Conservation (phyloP, 2,797 vertebrate species). For the Sphenodon punctatus region DNA sequence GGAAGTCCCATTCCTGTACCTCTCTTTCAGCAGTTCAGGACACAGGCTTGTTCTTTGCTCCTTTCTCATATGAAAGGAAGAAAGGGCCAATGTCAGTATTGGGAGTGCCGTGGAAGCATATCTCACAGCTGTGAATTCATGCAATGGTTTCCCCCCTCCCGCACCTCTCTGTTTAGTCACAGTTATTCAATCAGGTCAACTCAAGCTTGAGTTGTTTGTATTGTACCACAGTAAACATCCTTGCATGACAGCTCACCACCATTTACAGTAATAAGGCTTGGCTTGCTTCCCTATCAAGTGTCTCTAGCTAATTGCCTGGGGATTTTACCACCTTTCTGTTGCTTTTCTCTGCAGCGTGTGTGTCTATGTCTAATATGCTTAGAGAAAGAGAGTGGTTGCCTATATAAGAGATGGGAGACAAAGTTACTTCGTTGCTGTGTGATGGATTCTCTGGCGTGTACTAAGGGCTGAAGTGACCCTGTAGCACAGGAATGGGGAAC, state of each 20-base stretch:
- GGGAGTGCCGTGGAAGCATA: neutral
- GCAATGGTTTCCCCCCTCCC: too few relatives aligned
- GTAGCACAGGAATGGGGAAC: too few relatives aligned
- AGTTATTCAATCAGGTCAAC: neutral
- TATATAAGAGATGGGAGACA: too few relatives aligned
- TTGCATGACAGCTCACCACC: neutral
- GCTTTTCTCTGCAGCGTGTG: too few relatives aligned
- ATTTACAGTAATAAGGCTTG: neutral
- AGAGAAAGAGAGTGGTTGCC: too few relatives aligned
- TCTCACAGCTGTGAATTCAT: too few relatives aligned
- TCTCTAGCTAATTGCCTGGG: neutral
- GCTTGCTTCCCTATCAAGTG: neutral
- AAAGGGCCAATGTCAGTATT: neutral
- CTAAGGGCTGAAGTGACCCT: too few relatives aligned
- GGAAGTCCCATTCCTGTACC: neutral
- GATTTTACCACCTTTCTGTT: neutral
- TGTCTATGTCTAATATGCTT: too few relatives aligned
- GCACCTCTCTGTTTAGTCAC: neutral
- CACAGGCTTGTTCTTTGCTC: neutral
- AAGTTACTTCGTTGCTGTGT: too few relatives aligned
- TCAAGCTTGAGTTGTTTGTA: neutral
- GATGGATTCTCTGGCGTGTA: too few relatives aligned
- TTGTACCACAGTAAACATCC: neutral
- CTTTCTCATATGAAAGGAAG: neutral
- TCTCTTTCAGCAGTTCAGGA: too few relatives aligned